These are phyloP conservation scores for Spodoptera picta DNA, from an alignment of 2,888 invertebrate genomes.

Conservation along the genomic window DNA sequence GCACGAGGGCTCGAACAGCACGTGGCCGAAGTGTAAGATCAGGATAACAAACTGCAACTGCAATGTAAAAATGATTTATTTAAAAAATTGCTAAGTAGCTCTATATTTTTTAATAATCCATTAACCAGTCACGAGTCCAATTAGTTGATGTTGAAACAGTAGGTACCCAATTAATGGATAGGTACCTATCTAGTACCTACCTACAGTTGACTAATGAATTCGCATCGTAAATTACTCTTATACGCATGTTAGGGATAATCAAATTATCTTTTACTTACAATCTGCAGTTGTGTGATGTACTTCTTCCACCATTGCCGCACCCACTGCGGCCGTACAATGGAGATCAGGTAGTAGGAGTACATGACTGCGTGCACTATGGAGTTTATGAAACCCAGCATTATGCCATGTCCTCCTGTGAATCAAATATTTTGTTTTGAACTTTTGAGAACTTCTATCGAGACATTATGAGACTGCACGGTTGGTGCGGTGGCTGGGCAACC, in stretches of 20 bases:
- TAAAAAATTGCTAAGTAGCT: no score
- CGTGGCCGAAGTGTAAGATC: constrained; percentile 88
- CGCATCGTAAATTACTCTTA: no score
- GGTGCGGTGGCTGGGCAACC: no score
- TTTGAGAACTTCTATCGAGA: no score
- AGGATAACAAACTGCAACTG: constrained; percentile 91
- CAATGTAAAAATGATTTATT: constrained; percentile 5
- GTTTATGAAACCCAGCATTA: constrained; percentile 92
- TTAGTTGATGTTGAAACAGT: no score
- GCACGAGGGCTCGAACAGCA: constrained; percentile 89
- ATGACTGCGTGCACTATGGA: constrained; percentile 93
- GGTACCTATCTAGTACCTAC: no score
- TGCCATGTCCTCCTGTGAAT: constrained; percentile 90
- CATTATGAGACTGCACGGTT: no score
- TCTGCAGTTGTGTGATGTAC: constrained; percentile 95
- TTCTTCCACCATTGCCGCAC: constrained; percentile 95
- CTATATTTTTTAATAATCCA: no score
- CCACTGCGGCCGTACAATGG: constrained; percentile 92
- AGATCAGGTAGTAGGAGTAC: constrained; percentile 94
- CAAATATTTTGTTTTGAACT: not conserved
- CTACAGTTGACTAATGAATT: no score
- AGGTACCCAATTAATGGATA: no score
- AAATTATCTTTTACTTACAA: constrained; percentile 84
- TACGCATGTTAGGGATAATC: no score
- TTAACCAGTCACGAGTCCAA: no score